Conservation (phyloP, 2,888 invertebrate species). For the Oligia latruncula region DNA sequence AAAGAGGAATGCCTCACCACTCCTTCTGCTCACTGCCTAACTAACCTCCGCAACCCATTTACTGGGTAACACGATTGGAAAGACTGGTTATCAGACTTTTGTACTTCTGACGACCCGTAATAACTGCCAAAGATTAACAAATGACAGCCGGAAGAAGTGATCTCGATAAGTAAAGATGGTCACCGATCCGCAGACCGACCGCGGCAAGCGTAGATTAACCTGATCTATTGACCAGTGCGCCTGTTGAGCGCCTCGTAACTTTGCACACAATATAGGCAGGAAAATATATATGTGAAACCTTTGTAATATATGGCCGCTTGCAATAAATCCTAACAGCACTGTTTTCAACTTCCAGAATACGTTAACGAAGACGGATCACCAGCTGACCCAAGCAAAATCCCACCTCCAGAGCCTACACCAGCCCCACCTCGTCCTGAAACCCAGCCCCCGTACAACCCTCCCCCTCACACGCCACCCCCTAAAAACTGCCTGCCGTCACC, state of each 20-base stretch:
- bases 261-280: neutral
- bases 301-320: neutral
- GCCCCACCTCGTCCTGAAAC: slow-evolving; percentile 32
- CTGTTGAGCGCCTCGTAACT: no score
- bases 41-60: no score
- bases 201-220: neutral
- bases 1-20: neutral
- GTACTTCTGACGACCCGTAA: no score
- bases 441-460: neutral
- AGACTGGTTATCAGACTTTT: no score
- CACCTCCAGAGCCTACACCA: slow-evolving; percentile 37
- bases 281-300: neutral
- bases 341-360: slow-evolving; percentile 74
- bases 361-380: slow-evolving; percentile 80
- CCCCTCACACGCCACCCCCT: slow-evolving; percentile 54
- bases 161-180: neutral
- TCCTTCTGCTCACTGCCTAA: neutral
- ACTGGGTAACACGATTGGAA: no score
- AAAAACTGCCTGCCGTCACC: slow-evolving; percentile 71
- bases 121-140: neutral
- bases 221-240: no score
- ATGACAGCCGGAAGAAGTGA: neutral
- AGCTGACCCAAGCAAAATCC: slow-evolving; percentile 63
- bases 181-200: neutral
- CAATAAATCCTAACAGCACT: neutral